These are phyloP conservation scores for Stenoptilia bipunctidactyla DNA, from an alignment of 2,888 invertebrate genomes.

Conservation along the genomic window DNA sequence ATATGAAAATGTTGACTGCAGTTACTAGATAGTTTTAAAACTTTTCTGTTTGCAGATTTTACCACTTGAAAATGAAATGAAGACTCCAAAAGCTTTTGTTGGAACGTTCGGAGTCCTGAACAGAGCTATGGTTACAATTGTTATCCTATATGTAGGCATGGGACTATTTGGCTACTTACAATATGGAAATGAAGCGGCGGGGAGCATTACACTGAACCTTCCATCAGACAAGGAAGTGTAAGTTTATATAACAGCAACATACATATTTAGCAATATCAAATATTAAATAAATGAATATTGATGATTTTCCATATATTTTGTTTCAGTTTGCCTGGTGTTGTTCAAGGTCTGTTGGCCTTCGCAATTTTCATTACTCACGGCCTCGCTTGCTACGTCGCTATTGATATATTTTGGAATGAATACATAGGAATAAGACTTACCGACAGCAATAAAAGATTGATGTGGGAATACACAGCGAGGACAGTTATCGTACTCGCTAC, in stretches of 20 bases:
- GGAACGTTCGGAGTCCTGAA: conserved; percentile 88
- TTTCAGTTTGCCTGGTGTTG: conserved; percentile 76
- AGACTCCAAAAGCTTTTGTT: conserved; percentile 84
- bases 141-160: conserved; percentile 86
- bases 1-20: no score
- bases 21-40: no score
- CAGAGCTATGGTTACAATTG: conserved; percentile 84
- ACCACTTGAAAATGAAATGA: conserved; percentile 96
- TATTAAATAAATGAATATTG: no score
- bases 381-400: conserved; percentile 95
- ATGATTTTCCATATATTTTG: conserved; percentile 5
- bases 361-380: conserved; percentile 94
- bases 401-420: conserved; percentile 92
- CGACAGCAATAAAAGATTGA: conserved; percentile 68
- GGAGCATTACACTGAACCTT: conserved; percentile 90
- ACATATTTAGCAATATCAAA: no score
- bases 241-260: conserved; percentile 28
- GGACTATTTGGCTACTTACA: conserved; percentile 93
- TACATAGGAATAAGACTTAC: conserved; percentile 72
- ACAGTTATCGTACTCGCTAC: conserved; percentile 84
- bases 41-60: conserved; percentile 74
- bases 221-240: conserved; percentile 74
- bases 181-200: conserved; percentile 79
- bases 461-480: conserved; percentile 85
- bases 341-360: conserved; percentile 79